Evolutionary conservation across 2,797 vertebrate genomes (phyloP).

Genomic region (Diplodus sargus): DNA sequence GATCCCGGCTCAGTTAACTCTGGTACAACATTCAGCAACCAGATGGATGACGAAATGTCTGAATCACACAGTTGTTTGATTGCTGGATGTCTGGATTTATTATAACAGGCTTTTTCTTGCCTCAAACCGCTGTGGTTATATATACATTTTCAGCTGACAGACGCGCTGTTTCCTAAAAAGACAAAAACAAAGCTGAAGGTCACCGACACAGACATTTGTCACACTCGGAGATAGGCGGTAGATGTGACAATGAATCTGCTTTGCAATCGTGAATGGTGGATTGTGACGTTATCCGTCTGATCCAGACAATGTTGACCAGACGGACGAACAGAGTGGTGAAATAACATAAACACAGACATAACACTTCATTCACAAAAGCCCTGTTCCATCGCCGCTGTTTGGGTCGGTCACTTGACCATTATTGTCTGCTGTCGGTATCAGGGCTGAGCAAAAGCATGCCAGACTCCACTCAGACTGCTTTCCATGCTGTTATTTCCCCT

Average conservation of each 20-base stretch:
- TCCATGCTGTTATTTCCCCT: slow-evolving; percentile 58
- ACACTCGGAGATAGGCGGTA: slow-evolving; percentile 24
- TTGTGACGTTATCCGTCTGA: slow-evolving; percentile 56
- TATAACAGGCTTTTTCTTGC: background rate
- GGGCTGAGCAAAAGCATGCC: slow-evolving; percentile 58
- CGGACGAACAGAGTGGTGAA: slow-evolving; percentile 62
- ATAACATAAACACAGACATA: slow-evolving; percentile 75
- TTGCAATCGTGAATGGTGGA: slow-evolving; percentile 55
- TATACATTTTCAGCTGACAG: slow-evolving; percentile 9
- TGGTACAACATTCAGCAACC: slow-evolving; percentile 5
- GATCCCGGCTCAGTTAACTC: slow-evolving; percentile 23
- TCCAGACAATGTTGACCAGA: slow-evolving; percentile 67
- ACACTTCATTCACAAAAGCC: slow-evolving; percentile 83
- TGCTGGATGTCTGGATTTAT: slow-evolving; percentile 2
- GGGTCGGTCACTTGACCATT: slow-evolving; percentile 75
- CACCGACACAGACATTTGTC: slow-evolving; percentile 41
- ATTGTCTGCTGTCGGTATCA: slow-evolving; percentile 67
- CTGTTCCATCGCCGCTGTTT: slow-evolving; percentile 73
- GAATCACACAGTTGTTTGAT: background rate
- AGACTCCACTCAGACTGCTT: slow-evolving; percentile 58
- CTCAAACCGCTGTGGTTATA: background rate
- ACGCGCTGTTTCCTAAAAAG: background rate
- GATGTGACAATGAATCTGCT: slow-evolving; percentile 68
- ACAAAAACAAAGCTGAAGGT: slow-evolving; percentile 20
- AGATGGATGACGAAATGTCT: slow-evolving; percentile 2